Percentiles rank a stretch among this genome's conserved stretches.
phyloP scores from a whole-genome alignment of 2,888 invertebrate genomes.

The Diloba caeruleocephala region DNA sequence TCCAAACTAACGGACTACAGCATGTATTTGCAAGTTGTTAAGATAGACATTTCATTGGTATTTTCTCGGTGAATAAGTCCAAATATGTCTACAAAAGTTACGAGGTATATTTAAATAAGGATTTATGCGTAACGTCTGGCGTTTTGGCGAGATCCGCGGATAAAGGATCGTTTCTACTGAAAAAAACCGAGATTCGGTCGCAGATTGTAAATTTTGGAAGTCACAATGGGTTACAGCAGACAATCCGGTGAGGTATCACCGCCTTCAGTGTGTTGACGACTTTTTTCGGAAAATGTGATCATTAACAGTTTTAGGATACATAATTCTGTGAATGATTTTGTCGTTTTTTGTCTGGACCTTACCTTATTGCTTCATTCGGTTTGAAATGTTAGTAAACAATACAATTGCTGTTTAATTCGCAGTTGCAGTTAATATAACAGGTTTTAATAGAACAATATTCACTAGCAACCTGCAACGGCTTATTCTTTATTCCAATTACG shows the following conservation, averaged over 20 bases:
- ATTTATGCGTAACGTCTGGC: slow-evolving; percentile 88
- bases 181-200: slow-evolving; percentile 73
- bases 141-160: slow-evolving; percentile 87
- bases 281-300: slow-evolving; percentile 51
- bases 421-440: neutral
- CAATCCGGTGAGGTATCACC: slow-evolving; percentile 66
- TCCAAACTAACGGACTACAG: slow-evolving; percentile 55
- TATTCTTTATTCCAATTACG: slow-evolving; percentile 4
- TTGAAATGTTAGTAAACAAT: slow-evolving; percentile 12
- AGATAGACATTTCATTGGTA: slow-evolving; percentile 55
- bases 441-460: neutral
- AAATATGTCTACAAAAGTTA: slow-evolving; percentile 50
- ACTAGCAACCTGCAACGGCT: slow-evolving; percentile 7
- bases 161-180: slow-evolving; percentile 79
- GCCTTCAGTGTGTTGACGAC: slow-evolving; percentile 54
- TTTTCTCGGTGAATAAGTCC: slow-evolving; percentile 53
- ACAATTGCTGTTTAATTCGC: neutral
- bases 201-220: slow-evolving; percentile 71
- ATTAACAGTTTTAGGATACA: slow-evolving; percentile 55
- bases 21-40: slow-evolving; percentile 47
- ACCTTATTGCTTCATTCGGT: slow-evolving; percentile 9
- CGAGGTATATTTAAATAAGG: slow-evolving; percentile 88
- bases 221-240: slow-evolving; percentile 69
- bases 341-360: slow-evolving; percentile 39
- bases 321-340: slow-evolving; percentile 23